Evolutionary conservation across 2,113 vertebrate species (phyloP), one percentile per base, ranked within the genome.

Genomic region (Cyanoliseus patagonus): DNA sequence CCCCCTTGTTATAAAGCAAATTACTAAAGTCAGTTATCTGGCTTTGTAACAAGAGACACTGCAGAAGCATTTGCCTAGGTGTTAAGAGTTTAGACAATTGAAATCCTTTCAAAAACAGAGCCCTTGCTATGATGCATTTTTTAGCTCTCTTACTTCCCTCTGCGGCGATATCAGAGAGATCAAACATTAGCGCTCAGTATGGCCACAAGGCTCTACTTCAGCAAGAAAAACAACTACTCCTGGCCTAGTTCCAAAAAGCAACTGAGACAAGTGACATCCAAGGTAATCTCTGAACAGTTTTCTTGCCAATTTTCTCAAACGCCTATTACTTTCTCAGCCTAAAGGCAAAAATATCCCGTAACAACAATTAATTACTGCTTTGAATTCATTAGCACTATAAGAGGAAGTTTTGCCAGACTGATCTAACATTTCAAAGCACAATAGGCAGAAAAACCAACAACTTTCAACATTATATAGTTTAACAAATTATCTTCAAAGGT

Each of bases 161-260:
- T 53, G 46, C 69, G 57, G 90, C 9, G 11, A 47, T 47, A 35
- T 61, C 57, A 81, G 20, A 47, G 62, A 77, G 72, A 92, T 85
- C 55, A 86, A 91, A 63, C 63, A 51, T 64, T 18, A 91, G 53
- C 8, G 11, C 42, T 79, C 83, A 97, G 84, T 78, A 84, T 37
- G 61, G 87, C 92, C 93, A 96, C 3, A 6, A 96, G 91, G 91
- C 69, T 86, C 61, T 85, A 74, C 42, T 92, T 93, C 70, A 83
- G 61, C 83, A 93, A 87, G 70, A 89, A 94, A 97, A 96, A 86
- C 62, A 94, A 93, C 59, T 55, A 49, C 73, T 83, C 20, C 37
- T 97, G 97, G 98, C 94, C 37, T 41, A 57, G 12, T 19, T 95
- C 96, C 97, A 97, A 95, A 95, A 97, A 75, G 61, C 94, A 98